These are phyloP conservation scores for Rhagonycha lutea DNA, from an alignment of 2,888 invertebrate species.

Conservation along the genomic window DNA sequence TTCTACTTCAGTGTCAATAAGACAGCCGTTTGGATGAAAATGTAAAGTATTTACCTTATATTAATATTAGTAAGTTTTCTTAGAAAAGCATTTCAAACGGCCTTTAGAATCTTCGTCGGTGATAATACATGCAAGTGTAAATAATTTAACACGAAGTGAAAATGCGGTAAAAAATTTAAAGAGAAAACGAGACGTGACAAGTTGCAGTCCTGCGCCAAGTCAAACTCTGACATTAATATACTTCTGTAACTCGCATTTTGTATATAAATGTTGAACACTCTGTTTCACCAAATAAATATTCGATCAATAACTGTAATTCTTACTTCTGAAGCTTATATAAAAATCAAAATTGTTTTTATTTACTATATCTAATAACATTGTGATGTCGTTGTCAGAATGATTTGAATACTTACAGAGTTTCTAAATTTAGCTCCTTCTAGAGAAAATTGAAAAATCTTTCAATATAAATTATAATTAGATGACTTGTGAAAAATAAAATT, in stretches of 20 bases:
- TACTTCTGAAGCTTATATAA: background rate
- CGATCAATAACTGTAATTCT: conserved; percentile 14
- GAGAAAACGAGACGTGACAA: conserved; percentile 24
- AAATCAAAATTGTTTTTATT: background rate
- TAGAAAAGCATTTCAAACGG: background rate
- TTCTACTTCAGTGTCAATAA: too few relatives aligned
- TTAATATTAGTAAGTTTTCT: background rate
- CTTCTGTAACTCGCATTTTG: conserved; percentile 26
- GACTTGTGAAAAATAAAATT: background rate
- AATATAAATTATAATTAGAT: background rate
- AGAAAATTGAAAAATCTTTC: background rate
- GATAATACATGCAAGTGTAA: conserved; percentile 20
- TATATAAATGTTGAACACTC: conserved; percentile 23
- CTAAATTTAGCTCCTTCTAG: background rate
- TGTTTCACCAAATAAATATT: conserved; percentile 18
- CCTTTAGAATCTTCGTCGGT: background rate
- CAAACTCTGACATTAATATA: conserved; percentile 25
- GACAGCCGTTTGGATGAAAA: too few relatives aligned
- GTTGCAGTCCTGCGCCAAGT: conserved; percentile 21
- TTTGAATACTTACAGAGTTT: background rate
- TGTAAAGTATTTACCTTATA: too few relatives aligned
- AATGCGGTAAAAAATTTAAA: conserved; percentile 23
- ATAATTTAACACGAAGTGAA: conserved; percentile 22
- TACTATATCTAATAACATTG: background rate
- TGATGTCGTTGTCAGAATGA: background rate